These are phyloP conservation scores for Colius striatus DNA, from an alignment of 2,113 vertebrate genomes.

Conservation along the genomic window DNA sequence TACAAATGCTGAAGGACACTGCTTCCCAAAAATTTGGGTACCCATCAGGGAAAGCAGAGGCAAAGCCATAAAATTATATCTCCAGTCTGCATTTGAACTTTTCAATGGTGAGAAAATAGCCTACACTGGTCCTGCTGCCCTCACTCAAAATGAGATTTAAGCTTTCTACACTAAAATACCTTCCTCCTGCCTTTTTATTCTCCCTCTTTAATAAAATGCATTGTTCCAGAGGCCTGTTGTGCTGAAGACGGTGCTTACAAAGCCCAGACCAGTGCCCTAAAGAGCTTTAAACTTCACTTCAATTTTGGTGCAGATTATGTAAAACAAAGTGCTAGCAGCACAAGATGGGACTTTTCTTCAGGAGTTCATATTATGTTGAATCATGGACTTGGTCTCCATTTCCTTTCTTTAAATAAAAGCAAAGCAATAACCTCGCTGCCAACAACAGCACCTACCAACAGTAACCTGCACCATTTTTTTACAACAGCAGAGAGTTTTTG, in stretches of 20 bases:
- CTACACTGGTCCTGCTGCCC: neutral
- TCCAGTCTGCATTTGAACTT: neutral
- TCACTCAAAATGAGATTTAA: neutral
- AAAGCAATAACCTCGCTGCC: neutral
- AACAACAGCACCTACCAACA: neutral
- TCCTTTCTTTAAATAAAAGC: neutral
- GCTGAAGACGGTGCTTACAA: neutral
- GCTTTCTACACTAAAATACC: neutral
- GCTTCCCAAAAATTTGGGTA: neutral
- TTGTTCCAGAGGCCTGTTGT: neutral
- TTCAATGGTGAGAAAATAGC: neutral
- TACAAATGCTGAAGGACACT: neutral
- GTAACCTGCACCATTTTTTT: neutral
- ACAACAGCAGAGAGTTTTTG: neutral
- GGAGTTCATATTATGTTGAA: neutral
- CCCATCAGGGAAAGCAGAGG: neutral
- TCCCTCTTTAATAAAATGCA: slow-evolving; percentile 6
- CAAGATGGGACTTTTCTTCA: neutral
- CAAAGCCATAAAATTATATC: neutral
- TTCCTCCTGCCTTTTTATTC: neutral
- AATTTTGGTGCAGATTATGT: neutral
- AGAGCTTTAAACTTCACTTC: slow-evolving; percentile 7
- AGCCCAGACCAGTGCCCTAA: neutral
- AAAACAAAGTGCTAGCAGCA: neutral
- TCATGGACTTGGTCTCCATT: neutral